Conservation (phyloP, 2,113 vertebrate species). For the Corythornis madagascariensis region DNA sequence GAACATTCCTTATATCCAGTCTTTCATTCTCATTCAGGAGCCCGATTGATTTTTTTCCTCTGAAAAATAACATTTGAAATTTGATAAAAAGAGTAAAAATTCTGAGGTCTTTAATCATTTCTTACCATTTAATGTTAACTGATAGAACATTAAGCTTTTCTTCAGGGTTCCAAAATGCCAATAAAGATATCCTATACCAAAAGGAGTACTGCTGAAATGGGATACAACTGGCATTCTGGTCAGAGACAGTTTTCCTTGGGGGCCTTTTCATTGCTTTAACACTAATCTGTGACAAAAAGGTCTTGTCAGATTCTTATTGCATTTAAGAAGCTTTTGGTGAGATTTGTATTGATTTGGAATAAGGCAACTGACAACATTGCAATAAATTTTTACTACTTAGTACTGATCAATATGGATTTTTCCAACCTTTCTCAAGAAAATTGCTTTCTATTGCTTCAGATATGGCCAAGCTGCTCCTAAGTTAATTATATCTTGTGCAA, state of each 20-base stretch:
- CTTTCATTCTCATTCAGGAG: background rate
- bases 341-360: slow-evolving; percentile 86
- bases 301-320: slow-evolving; percentile 79
- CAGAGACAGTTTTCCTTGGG: slow-evolving; percentile 70
- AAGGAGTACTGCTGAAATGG: slow-evolving; percentile 20
- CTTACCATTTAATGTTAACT: slow-evolving; percentile 28
- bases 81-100: background rate
- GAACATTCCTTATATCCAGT: background rate
- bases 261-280: slow-evolving; percentile 76
- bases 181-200: slow-evolving; percentile 36
- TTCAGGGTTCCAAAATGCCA: slow-evolving; percentile 27
- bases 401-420: slow-evolving; percentile 88
- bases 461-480: slow-evolving; percentile 62
- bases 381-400: slow-evolving; percentile 90
- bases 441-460: slow-evolving; percentile 80
- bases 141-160: slow-evolving; percentile 2
- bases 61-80: background rate
- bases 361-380: slow-evolving; percentile 78
- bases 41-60: background rate
- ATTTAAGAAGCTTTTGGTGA: slow-evolving; percentile 81
- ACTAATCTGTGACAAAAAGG: slow-evolving; percentile 82
- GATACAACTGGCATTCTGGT: slow-evolving; percentile 53
- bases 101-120: background rate
- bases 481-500: slow-evolving; percentile 78
- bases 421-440: slow-evolving; percentile 83